Evolutionary conservation across 2,113 vertebrate species (phyloP).

Genomic region (Murina feae): DNA sequence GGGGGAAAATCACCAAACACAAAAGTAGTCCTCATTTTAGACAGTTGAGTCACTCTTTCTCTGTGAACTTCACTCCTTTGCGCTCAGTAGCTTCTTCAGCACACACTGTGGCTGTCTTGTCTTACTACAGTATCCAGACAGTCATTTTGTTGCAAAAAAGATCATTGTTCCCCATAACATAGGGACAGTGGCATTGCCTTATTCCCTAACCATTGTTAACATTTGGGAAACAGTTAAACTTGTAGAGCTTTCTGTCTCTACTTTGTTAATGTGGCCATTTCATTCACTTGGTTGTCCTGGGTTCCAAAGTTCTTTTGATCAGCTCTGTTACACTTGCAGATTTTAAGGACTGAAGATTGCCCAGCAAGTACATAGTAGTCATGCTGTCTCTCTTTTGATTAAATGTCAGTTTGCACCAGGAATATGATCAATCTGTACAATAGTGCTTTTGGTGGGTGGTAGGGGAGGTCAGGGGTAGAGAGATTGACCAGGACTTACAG

Average conservation of each 20-base stretch:
- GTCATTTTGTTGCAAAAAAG: not conserved
- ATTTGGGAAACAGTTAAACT: not conserved
- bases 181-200: not conserved
- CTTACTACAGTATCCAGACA: not conserved
- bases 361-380: not conserved
- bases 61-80: not conserved
- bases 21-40: not conserved
- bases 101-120: not conserved
- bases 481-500: not conserved
- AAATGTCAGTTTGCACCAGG: not conserved
- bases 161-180: not conserved
- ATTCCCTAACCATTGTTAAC: not conserved
- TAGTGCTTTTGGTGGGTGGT: not conserved
- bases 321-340: no score
- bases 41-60: not conserved
- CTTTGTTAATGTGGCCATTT: not conserved
- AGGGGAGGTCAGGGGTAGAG: not conserved
- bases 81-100: not conserved
- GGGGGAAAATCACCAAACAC: not conserved
- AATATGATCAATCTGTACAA: not conserved
- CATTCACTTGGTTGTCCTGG: not conserved
- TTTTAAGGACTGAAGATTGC: not conserved
- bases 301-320: not conserved
- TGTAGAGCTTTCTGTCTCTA: not conserved
- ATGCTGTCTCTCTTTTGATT: not conserved